These are phyloP conservation scores for Drosophila paracracens DNA, from an alignment of 2,888 invertebrate genomes.

Conservation along the genomic window DNA sequence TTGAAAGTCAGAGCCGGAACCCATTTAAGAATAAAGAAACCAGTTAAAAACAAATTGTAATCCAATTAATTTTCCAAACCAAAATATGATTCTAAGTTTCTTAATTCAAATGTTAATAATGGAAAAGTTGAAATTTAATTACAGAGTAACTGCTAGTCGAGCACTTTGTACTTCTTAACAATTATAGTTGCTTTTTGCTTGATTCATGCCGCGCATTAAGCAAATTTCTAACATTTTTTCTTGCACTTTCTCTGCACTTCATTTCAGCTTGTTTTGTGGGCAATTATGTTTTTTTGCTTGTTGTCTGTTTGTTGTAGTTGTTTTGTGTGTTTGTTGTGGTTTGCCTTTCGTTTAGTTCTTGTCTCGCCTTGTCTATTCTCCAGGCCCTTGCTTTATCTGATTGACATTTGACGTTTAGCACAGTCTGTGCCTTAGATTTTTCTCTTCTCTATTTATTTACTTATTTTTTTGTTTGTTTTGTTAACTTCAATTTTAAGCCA, in stretches of 20 bases:
- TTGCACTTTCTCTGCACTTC: slow-evolving; percentile 45
- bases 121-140: background rate
- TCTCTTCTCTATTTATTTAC: background rate
- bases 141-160: slow-evolving; percentile 17
- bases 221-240: slow-evolving; percentile 55
- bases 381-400: slow-evolving; percentile 48
- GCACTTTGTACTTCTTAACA: background rate
- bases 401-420: slow-evolving; percentile 79
- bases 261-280: slow-evolving; percentile 62
- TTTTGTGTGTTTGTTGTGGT: background rate
- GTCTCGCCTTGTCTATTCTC: background rate
- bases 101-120: background rate
- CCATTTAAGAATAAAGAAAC: background rate
- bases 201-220: slow-evolving; percentile 48
- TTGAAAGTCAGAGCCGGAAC: background rate
- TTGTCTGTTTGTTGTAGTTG: background rate
- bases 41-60: accelerated
- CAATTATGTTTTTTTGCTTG: slow-evolving; percentile 53
- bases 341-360: slow-evolving; percentile 11
- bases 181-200: slow-evolving; percentile 13
- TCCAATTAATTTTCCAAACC: background rate
- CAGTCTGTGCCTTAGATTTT: slow-evolving; percentile 20
- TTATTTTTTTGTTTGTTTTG: background rate
- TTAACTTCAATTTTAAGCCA: slow-evolving; percentile 44
- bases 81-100: background rate